Evolutionary conservation across 2,797 vertebrate species (phyloP), one percentile per base, ranked within the genome.

Genomic region (Momotus momota): DNA sequence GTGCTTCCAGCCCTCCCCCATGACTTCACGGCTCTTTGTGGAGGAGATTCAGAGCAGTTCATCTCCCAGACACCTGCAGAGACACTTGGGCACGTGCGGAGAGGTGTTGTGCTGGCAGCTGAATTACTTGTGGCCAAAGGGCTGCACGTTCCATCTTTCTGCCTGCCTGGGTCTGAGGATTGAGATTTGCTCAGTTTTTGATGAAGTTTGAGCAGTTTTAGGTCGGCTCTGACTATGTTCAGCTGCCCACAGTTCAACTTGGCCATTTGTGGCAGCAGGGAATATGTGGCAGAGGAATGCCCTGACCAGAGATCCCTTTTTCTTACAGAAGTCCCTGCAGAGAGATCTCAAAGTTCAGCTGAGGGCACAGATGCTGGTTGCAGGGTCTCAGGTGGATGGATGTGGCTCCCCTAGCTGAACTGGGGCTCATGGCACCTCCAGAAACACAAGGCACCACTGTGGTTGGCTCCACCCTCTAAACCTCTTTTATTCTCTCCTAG

Each of bases 11-110:
- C 61, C 81, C 74, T 80, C 54, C 66, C 27, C 17, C 41, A 22
- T 0, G 3, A 25, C 75, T 71, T 23, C 60, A 22, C 49, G 48
- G 65, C 29, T 95, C 83, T 21, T 67, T 2, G 6, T 43, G 48
- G 77, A 23, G 78, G 77, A 49, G 64, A 35, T 73, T 86, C 27
- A 2, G 48, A 12, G 66, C 0, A 1, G 33, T 27, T 90, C 45
- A 21, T 73, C 27, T 66, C 74, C 22, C 81, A 45, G 48, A 16
- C 78, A 72, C 93, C 87, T 92, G 90, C 81, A 73, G 93, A 27
- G 22, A 66, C 77, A 19, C 55, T 67, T 67, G 12, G 88, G 55
- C 4, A 1, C 6, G 43, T 52, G 69, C 57, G 64, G 12, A 26
- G 7, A 5, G 18, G 13, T 67, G 71, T 2, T 3, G 58, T 0